These are phyloP conservation scores for Cromileptes altivelis DNA, from an alignment of 2,113 vertebrate genomes.

Conservation along the genomic window DNA sequence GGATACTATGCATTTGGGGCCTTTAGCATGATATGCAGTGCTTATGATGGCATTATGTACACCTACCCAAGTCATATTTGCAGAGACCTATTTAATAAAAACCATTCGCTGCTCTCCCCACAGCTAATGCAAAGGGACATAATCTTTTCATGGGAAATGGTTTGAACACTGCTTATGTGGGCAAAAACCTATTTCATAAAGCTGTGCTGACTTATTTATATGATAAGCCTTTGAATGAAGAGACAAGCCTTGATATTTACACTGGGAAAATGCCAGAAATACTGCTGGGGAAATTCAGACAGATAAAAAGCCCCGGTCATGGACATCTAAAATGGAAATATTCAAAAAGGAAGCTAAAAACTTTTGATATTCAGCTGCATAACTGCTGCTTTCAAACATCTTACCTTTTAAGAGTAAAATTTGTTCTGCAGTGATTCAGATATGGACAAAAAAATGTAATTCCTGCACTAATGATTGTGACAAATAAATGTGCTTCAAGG, in stretches of 20 bases:
- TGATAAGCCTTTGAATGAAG: conserved; percentile 61
- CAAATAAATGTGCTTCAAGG: conserved; percentile 28
- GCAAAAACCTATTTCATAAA: conserved; percentile 51
- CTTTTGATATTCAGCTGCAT: conserved; percentile 30
- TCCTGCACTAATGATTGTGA: conserved; percentile 38
- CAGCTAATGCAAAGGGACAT: conserved; percentile 80
- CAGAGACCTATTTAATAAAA: conserved; percentile 79
- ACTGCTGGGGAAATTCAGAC: conserved; percentile 41
- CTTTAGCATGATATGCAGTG: conserved; percentile 67
- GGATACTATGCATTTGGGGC: conserved; percentile 18
- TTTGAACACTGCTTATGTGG: conserved; percentile 62
- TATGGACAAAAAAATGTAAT: conserved; percentile 27
- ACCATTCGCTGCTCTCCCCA: conserved; percentile 85
- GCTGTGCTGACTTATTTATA: conserved; percentile 61
- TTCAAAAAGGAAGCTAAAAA: conserved; percentile 36
- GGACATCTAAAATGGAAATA: conserved; percentile 54
- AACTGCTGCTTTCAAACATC: conserved; percentile 49
- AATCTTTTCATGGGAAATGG: conserved; percentile 53
- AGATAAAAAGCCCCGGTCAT: conserved; percentile 45
- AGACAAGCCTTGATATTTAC: conserved; percentile 66
- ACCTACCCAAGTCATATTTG: conserved; percentile 81
- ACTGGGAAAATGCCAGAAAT: conserved; percentile 55
- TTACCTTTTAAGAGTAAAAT: conserved; percentile 61
- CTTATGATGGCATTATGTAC: conserved; percentile 80
- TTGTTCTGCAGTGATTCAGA: conserved; percentile 62